Evolutionary conservation across 2,888 invertebrate species (phyloP).

Genomic region (Lottia scabra): DNA sequence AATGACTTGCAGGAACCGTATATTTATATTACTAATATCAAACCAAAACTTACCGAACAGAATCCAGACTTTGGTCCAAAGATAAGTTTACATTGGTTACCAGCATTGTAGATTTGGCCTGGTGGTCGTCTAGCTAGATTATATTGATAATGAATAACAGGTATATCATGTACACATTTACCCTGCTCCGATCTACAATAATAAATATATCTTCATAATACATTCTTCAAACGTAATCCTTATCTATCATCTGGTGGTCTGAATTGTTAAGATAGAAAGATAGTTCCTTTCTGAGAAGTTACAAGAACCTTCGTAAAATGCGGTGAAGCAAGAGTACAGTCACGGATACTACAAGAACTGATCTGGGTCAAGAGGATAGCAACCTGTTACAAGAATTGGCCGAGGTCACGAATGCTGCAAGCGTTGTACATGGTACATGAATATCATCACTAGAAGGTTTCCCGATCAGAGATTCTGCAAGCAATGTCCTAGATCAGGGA

Average conservation of each 20-base stretch:
- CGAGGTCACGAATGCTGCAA: too few relatives aligned
- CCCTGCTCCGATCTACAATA: constrained; percentile 35
- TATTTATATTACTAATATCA: too few relatives aligned
- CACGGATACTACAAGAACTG: too few relatives aligned
- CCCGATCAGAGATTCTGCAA: too few relatives aligned
- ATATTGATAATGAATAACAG: constrained; percentile 33
- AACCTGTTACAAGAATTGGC: background rate
- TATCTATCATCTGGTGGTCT: background rate
- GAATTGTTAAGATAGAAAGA: background rate
- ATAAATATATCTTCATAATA: background rate
- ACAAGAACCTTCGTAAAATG: too few relatives aligned
- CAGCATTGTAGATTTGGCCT: constrained; percentile 38
- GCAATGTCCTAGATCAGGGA: too few relatives aligned
- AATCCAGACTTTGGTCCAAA: constrained; percentile 46
- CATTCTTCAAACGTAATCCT: background rate
- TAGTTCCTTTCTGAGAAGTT: background rate
- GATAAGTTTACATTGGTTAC: constrained; percentile 48
- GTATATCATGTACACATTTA: constrained; percentile 41
- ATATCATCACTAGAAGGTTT: too few relatives aligned
- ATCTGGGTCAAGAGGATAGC: too few relatives aligned
- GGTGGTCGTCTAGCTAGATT: constrained; percentile 41
- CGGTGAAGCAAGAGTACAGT: too few relatives aligned
- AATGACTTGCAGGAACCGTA: too few relatives aligned
- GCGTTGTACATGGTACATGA: too few relatives aligned
- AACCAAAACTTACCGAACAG: constrained; percentile 41